Base-by-base conservation (phyloP, 2,113 vertebrate species). In the Sinosuthora webbiana region DNA sequence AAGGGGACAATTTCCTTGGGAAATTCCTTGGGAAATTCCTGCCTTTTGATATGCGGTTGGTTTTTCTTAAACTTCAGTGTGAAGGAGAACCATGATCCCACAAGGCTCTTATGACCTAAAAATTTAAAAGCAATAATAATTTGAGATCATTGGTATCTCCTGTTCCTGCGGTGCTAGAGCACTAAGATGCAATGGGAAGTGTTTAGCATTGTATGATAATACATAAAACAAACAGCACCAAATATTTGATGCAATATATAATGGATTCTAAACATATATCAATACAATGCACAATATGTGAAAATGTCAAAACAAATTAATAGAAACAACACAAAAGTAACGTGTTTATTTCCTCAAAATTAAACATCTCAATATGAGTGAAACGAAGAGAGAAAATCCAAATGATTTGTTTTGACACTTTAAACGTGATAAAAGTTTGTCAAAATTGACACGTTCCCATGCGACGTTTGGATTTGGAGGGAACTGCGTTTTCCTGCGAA, bases 391-490 rank as follows among this genome's bases (percentile, higher is more conserved):
- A 67, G 56, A 89, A 94, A 69, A 92, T 92, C 93, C 60, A 81
- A 84, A 74, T 69, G 49, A 91, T 94, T 82, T 96, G 90, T 95
- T 96, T 94, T 96, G 94, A 97, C 95, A 96, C 37, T 87, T 89
- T 13, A 60, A 83, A 68, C 5, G 1, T 42, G 82, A 93, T 82
- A 96, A 96, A 96, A 93, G 68, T 96, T 96, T 88, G 75, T 86
- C 68, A 95, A 25, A 92, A 95, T 57, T 92, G 94, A 94, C 94
- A 88, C 5, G 37, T 97, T 95, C 91, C 77, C 56, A 9, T 94
- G 89, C 83, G 94, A 84, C 8, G 1, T 55, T 94, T 92, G 5
- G 2, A 86, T 96, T 96, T 84, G 52, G 41, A 87, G 68, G 56
- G 82, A 89, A 27, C 77, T 84, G 79, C 21, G 0, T 92, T 95